Evolutionary conservation across 2,797 vertebrate genomes (phyloP).

Genomic region (Ara ararauna): DNA sequence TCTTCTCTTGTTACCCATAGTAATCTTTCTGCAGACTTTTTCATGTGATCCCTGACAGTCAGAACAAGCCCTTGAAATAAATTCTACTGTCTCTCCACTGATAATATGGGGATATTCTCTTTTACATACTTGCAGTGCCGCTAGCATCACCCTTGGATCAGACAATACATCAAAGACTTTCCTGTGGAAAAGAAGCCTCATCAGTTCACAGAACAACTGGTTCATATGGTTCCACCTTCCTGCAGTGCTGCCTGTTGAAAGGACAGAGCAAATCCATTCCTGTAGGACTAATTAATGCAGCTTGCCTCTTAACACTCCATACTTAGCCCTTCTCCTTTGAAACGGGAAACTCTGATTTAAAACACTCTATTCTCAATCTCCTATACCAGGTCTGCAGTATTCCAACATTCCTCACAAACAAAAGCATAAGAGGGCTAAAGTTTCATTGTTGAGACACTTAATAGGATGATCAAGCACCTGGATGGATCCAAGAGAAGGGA

Average conservation of each 20-base stretch:
- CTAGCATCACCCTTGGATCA: neutral
- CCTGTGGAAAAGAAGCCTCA: neutral
- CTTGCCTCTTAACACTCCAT: neutral
- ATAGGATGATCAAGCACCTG: neutral
- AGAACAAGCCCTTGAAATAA: neutral
- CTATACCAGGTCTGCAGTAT: neutral
- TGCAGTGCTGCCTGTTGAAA: neutral
- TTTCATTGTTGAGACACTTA: neutral
- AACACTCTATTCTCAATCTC: neutral
- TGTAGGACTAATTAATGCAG: neutral
- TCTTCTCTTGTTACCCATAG: neutral
- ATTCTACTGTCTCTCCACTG: neutral
- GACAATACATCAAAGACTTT: neutral
- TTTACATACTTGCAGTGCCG: neutral
- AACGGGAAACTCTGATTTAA: neutral
- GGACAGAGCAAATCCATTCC: neutral
- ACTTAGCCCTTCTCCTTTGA: neutral
- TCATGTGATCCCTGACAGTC: neutral
- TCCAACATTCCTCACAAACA: neutral
- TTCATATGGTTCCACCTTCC: neutral
- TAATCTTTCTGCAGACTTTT: neutral
- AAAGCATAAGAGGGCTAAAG: neutral
- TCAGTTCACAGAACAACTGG: neutral
- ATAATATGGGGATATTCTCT: neutral
- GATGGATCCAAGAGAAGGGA: neutral